phyloP scores from a whole-genome alignment of 1,140 invertebrate species.

The Dolichoris vasculosae region DNA sequence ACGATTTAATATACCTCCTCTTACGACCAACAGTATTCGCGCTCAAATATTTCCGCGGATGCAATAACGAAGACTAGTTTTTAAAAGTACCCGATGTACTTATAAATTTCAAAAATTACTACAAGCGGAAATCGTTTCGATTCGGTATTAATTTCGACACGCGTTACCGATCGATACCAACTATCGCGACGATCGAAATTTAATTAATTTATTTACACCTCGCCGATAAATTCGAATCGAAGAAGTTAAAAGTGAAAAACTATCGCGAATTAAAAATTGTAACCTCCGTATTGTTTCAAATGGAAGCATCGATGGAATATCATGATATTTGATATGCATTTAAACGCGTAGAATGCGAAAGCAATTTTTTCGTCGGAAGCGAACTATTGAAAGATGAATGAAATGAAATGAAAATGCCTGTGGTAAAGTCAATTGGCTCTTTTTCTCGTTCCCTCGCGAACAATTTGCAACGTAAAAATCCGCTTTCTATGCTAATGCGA shows the following conservation, averaged over 20 bases:
- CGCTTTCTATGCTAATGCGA: conserved; percentile 43
- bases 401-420: conserved; percentile 36
- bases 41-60: too few relatives aligned
- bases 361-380: background rate
- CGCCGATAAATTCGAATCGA: too few relatives aligned
- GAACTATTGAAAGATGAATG: background rate
- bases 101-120: too few relatives aligned
- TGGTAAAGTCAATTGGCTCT: background rate
- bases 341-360: background rate
- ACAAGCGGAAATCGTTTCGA: too few relatives aligned
- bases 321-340: background rate
- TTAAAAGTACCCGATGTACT: too few relatives aligned
- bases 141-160: too few relatives aligned
- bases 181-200: too few relatives aligned
- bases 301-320: background rate
- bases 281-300: background rate
- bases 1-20: background rate
- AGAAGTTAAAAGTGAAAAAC: too few relatives aligned
- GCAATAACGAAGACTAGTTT: too few relatives aligned
- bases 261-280: background rate
- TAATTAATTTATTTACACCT: too few relatives aligned
- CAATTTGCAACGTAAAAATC: conserved; percentile 16
- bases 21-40: background rate
- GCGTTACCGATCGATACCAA: too few relatives aligned
- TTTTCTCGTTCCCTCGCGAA: background rate